Base-by-base conservation (phyloP, 2,888 invertebrate genomes). In the Oasisia sp. region DNA sequence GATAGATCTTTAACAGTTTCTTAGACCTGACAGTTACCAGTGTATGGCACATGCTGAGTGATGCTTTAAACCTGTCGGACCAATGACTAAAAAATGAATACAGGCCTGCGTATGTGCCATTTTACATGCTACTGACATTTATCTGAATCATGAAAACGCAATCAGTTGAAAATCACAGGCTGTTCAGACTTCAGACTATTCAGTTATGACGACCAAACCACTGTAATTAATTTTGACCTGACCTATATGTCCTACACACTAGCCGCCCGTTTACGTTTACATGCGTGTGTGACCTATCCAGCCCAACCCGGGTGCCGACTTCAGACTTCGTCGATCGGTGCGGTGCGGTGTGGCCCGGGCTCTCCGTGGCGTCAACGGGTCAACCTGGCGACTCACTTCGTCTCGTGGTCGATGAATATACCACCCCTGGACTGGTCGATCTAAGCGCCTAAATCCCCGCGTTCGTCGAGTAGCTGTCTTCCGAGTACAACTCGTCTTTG, bases 211-310 rank as follows among this genome's bases (percentile, higher is more conserved):
- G 27, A 74, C 74, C 74, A 0, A 74, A 74, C 27, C 74, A 74
- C 27, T 74, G 74, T 74, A 74, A 74, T 74, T 74, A 74, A 74
- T 74, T 74, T 27, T 74, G 74, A 74, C 74, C 74, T 74, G 74
- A 74, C 74, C 74, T 74, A 27, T 74, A 27, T 74, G 27, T 27
- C 3, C 19, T 56, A 19, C 56, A 27, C 9, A 9, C n/a, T 74
- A 74, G 27, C 27, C 74, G 27, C 74, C 74, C 14, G 74, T 27
- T 74, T 74, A 74, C n/a, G n/a, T n/a, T n/a, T n/a, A n/a, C n/a
- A 2, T 19, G n/a, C n/a, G 27, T 38, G 38, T 2, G 38, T 38
- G 38, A 38, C 38, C n/a, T 74, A 74, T 74, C 74, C 74, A 19
- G 74, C 27, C 27, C 19, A 56, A 14, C 56, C 38, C 38, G 38